Evolutionary conservation across 2,888 invertebrate genomes (phyloP).

Genomic region (Athalia rosae): DNA sequence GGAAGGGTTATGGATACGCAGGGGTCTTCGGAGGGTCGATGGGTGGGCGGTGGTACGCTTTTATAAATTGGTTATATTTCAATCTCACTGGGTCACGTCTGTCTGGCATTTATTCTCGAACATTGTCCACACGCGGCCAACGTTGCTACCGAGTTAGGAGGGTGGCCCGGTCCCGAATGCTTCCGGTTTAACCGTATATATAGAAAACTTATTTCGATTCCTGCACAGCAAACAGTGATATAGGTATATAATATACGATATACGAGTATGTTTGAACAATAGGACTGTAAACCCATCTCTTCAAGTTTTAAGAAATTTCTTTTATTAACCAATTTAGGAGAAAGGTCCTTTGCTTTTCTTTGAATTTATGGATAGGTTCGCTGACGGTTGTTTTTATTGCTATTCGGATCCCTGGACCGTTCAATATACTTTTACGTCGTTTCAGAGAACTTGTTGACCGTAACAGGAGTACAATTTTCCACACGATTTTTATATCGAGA

Average conservation of each 20-base stretch:
- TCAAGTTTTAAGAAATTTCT: slow-evolving; percentile 39
- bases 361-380: slow-evolving; percentile 35
- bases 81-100: slow-evolving; percentile 39
- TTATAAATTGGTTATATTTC: slow-evolving; percentile 41
- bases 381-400: slow-evolving; percentile 40
- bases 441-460: slow-evolving; percentile 35
- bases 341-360: slow-evolving; percentile 38
- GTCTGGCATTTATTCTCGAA: slow-evolving; percentile 42
- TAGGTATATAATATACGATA: slow-evolving; percentile 14
- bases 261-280: slow-evolving; percentile 13
- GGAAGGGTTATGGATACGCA: slow-evolving; percentile 32
- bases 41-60: slow-evolving; percentile 4
- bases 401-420: slow-evolving; percentile 29
- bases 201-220: slow-evolving; percentile 33
- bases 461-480: slow-evolving; percentile 35
- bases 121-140: slow-evolving; percentile 24
- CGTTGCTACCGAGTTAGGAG: not conserved
- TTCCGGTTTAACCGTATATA: not conserved
- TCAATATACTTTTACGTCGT: slow-evolving; percentile 23
- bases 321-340: slow-evolving; percentile 44
- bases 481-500: slow-evolving; percentile 13
- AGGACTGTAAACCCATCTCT: slow-evolving; percentile 6
- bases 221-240: not conserved
- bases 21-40: slow-evolving; percentile 17
- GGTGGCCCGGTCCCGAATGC: not conserved